Evolutionary conservation across 2,888 invertebrate species (phyloP), one percentile per base, ranked within the genome.

Genomic region (Labia minor): DNA sequence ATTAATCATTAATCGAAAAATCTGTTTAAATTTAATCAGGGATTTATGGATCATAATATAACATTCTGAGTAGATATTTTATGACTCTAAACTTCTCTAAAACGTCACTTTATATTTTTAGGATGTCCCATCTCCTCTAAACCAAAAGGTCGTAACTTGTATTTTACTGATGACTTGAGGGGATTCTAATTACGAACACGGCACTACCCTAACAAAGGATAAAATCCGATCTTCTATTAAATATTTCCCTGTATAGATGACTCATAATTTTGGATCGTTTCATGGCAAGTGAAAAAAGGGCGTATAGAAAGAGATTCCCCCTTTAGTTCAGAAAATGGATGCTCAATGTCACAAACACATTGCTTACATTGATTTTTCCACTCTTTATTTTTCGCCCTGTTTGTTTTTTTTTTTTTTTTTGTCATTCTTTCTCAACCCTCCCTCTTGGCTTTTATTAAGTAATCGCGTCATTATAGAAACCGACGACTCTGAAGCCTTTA

Each of bases 401-500:
- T 26, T 26, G 8, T 26, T 26, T 26, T 26, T 8, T 26, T 26
- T 26, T 26, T 26, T 26, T 26, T 8, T 26, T 26, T 26, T 26
- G 4, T 26, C n/a, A n/a, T n/a, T n/a, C n/a, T 26, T 6, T 26
- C 26, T 8, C 26, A 26, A 8, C 26, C 26, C 26, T 26, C 49
- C 49, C 14, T 14, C 49, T 49, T 49, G n/a, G 14, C 49, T 49
- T 49, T 49, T 49, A 49, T 49, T 49, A 49, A 49, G 49, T 49
- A 49, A 49, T 49, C 49, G 49, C 49, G 49, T 49, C 49, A 49
- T 49, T 49, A 49, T 49, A 49, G 49, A 49, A 49, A 49, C 49
- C 49, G 49, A 49, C 26, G 49, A 49, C 49, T 26, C 26, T 14
- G n/a, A 10, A 49, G 49, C 49, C 49, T 49, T 49, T 49, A 49